Conservation (phyloP, 2,113 vertebrate species). For the Epinephelus moara region DNA sequence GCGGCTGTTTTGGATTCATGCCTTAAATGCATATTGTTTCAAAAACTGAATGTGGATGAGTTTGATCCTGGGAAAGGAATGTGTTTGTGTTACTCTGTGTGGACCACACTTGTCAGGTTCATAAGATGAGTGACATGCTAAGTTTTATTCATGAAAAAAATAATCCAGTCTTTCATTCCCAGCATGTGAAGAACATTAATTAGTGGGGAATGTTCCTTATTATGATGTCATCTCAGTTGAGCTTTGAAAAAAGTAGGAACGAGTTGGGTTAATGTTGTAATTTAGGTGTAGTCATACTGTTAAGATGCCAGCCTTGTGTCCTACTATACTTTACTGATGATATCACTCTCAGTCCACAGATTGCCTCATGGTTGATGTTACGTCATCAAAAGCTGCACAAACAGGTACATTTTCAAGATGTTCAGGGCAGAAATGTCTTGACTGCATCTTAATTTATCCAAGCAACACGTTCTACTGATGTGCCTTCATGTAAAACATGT, state of each 20-base stretch:
- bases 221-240: too few relatives aligned
- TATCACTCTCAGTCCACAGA: background rate
- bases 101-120: background rate
- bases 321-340: background rate
- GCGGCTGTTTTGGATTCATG: constrained; percentile 23
- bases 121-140: too few relatives aligned
- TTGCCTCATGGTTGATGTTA: background rate
- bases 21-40: constrained; percentile 1
- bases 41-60: background rate
- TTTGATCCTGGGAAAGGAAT: background rate
- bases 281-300: too few relatives aligned
- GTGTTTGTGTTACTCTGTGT: background rate
- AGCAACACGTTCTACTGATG: background rate
- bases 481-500: background rate
- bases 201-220: too few relatives aligned
- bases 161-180: too few relatives aligned
- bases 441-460: background rate
- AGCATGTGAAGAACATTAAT: too few relatives aligned
- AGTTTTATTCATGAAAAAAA: too few relatives aligned
- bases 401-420: background rate
- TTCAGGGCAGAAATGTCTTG: background rate
- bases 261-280: too few relatives aligned
- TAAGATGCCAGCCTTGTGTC: background rate
- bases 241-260: too few relatives aligned
- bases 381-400: background rate